Base-by-base conservation (phyloP, 2,113 vertebrate genomes). In the Fregetta grallaria region DNA sequence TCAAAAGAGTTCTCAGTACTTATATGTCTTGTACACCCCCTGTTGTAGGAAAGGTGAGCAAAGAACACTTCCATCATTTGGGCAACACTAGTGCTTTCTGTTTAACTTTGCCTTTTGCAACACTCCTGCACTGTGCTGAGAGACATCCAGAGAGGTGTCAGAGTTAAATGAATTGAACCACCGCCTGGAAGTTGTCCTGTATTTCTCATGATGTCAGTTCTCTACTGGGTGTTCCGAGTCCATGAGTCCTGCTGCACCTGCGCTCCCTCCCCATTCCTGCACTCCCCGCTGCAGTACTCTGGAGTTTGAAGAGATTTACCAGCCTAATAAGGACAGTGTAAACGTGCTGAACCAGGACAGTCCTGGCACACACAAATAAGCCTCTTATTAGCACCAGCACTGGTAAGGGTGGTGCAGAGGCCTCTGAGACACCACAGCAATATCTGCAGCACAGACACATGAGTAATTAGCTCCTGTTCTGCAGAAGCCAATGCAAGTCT, bases 21-120 rank as follows among this genome's bases (percentile, higher is more conserved):
- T 0, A 0, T 8, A 3, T 2, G 2, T 4, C 22, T 18, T 52
- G 2, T 11, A 63, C 30, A 30, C 3, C 27, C 11, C 10, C n/a
- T 26, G 50, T 9, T 32, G 13, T 8, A 34, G 56, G 27, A 44
- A 11, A 50, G 14, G 34, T 9, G 15, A 72, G 17, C 30, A 30
- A 58, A 32, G 21, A 70, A 36, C 10, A 18, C 7, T 29, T 53
- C 52, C 26, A 62, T 62, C 27, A 20, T 45, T 16, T 38, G 32
- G 20, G 5, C 32, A 67, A 62, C 40, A 36, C 7, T 1, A 50
- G 11, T 7, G 19, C 26, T 50, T 62, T 61, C 53, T 38, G 4
- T 15, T n/a, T 62, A 68, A 53, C 40, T 36, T 52, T 38, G 32
- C 42, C 32, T 63, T 79, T 44, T 50, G 61, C 23, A 73, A 44